Conservation (phyloP, 1,140 invertebrate genomes). For the Spodoptera litura region DNA sequence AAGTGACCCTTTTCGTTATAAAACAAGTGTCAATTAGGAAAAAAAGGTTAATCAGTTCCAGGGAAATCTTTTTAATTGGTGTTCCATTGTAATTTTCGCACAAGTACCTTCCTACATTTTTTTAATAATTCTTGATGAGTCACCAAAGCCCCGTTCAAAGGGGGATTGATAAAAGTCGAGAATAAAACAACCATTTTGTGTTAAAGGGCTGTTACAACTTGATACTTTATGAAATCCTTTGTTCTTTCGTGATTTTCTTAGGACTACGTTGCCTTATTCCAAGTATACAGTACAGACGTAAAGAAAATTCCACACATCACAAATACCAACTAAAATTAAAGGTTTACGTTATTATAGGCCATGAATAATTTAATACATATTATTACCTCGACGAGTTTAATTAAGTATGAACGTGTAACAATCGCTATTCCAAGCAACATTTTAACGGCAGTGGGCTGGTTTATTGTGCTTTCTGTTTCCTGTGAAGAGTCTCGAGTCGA, state of each 20-base stretch:
- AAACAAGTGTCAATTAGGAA: slow-evolving; percentile 16
- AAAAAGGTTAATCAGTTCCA: slow-evolving; percentile 24
- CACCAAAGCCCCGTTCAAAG: too few relatives aligned
- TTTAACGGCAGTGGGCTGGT: slow-evolving; percentile 11
- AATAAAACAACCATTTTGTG: too few relatives aligned
- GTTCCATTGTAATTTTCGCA: slow-evolving; percentile 4
- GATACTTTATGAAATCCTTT: too few relatives aligned
- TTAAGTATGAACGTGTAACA: neutral
- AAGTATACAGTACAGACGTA: too few relatives aligned
- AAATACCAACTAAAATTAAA: too few relatives aligned
- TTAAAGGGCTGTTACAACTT: too few relatives aligned
- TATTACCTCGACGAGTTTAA: slow-evolving; percentile 10
- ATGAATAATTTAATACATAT: slow-evolving; percentile 2
- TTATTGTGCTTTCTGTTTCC: slow-evolving; percentile 44
- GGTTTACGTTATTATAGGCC: too few relatives aligned
- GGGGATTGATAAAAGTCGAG: too few relatives aligned
- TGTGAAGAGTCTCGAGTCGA: slow-evolving; percentile 56
- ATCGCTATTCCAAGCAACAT: slow-evolving; percentile 18
- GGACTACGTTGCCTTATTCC: too few relatives aligned
- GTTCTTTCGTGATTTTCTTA: too few relatives aligned
- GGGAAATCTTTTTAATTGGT: slow-evolving; percentile 22
- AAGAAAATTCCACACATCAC: too few relatives aligned
- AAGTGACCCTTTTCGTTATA: neutral
- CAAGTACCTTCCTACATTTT: neutral
- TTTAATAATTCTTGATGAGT: too few relatives aligned